Percentiles rank a stretch among this genome's conserved stretches.
Evolutionary conservation across 1,140 invertebrate genomes (phyloP).

Genomic region (Sinella curviseta): DNA sequence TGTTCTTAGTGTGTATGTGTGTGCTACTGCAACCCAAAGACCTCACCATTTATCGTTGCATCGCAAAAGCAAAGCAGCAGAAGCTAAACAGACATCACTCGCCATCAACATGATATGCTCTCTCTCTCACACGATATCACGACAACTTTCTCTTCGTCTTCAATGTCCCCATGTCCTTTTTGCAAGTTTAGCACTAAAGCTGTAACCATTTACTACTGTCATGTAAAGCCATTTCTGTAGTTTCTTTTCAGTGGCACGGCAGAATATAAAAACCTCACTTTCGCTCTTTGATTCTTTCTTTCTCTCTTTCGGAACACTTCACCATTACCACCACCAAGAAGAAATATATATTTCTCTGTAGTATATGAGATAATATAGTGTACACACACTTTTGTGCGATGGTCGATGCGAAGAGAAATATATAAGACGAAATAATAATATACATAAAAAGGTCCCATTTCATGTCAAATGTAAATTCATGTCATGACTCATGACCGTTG

Average conservation of each 20-base stretch:
- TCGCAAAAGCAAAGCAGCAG: not conserved
- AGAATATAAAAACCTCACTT: not conserved
- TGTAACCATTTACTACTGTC: conserved; percentile 11
- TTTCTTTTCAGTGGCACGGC: too few relatives aligned
- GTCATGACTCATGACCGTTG: conserved; percentile 16
- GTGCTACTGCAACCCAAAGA: not conserved
- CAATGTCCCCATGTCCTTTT: not conserved
- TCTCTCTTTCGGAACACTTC: not conserved
- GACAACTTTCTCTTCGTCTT: not conserved
- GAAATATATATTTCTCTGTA: not conserved
- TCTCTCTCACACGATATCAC: not conserved
- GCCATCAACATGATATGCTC: not conserved
- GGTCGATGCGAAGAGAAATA: not conserved
- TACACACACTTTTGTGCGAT: not conserved
- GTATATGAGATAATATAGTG: too few relatives aligned
- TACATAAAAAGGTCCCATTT: not conserved
- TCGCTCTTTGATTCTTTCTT: not conserved
- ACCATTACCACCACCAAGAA: not conserved
- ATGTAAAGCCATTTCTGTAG: not conserved
- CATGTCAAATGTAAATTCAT: conserved; percentile 26
- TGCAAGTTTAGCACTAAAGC: conserved; percentile 11
- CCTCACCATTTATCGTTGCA: not conserved
- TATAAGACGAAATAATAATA: not conserved
- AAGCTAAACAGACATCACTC: not conserved
- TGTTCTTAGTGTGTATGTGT: too few relatives aligned